Evolutionary conservation across 1,140 invertebrate species (phyloP).

Genomic region (Drosophila rufa): DNA sequence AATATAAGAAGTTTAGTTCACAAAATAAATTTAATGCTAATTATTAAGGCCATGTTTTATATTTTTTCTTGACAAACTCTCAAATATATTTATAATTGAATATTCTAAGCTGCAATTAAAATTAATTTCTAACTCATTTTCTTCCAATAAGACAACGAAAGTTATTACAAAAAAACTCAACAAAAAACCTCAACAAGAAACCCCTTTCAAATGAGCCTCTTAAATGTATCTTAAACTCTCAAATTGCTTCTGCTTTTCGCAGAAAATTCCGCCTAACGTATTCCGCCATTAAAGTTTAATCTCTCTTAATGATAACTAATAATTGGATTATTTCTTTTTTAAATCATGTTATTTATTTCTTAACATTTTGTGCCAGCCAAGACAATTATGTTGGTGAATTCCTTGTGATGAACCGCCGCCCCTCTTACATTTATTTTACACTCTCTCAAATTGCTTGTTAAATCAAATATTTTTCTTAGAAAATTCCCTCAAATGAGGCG

Average conservation of each 20-base stretch:
- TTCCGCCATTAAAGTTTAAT: conserved; percentile 2
- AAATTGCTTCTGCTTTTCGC: conserved; percentile 6
- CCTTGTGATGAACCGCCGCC: not conserved
- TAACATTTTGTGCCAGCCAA: conserved; percentile 7
- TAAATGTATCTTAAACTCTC: not conserved
- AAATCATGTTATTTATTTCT: conserved; percentile 24
- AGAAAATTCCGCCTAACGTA: conserved; percentile 9
- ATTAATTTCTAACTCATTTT: no score
- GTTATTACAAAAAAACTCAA: no score
- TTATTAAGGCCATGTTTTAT: no score
- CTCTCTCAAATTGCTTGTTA: conserved; percentile 9
- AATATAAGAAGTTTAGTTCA: no score
- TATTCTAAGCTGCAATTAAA: no score
- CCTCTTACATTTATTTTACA: conserved; percentile 16
- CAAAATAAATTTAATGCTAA: no score
- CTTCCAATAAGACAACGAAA: no score
- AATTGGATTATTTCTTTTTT: conserved; percentile 10
- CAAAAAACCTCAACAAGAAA: not conserved
- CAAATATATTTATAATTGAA: no score
- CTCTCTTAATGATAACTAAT: conserved; percentile 10
- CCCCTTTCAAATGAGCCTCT: not conserved
- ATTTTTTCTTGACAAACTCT: no score
- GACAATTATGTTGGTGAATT: conserved; percentile 8
- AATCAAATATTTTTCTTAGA: conserved; percentile 3
- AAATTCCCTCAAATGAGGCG: conserved; percentile 4